Evolutionary conservation across 2,797 vertebrate genomes (phyloP).

Genomic region (Enoplosus armatus): DNA sequence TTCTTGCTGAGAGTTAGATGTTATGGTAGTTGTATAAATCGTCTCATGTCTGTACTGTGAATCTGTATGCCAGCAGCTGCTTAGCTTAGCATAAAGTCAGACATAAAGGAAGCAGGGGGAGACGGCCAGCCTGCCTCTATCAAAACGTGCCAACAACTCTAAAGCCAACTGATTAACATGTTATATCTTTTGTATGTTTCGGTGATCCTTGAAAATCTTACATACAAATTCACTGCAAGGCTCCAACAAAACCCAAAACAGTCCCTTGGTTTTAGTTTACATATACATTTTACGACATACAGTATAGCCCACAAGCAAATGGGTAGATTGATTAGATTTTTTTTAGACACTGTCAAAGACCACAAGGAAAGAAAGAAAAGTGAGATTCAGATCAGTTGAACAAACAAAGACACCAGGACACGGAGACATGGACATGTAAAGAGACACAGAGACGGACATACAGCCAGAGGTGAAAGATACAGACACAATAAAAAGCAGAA

Average conservation of each 20-base stretch:
- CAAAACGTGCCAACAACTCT: too few species aligned
- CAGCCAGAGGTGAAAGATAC: conserved; percentile 2
- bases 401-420: not conserved
- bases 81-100: conserved; percentile 1
- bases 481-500: conserved; percentile 20
- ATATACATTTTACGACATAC: not conserved
- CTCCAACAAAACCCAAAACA: not conserved
- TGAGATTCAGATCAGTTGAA: not conserved
- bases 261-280: not conserved
- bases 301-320: too few species aligned
- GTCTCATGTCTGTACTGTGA: not conserved
- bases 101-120: not conserved
- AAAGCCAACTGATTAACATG: too few species aligned
- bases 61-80: not conserved
- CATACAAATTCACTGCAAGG: not conserved
- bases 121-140: too few species aligned
- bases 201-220: not conserved
- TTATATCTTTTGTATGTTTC: too few species aligned
- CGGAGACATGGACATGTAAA: not conserved
- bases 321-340: not conserved
- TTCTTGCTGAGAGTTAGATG: not conserved
- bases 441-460: not conserved
- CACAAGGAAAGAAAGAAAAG: not conserved
- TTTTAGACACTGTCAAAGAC: not conserved
- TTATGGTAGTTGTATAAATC: too few species aligned